phyloP scores from a whole-genome alignment of 1,140 invertebrate genomes.

The Philotrypesis tridentata region DNA sequence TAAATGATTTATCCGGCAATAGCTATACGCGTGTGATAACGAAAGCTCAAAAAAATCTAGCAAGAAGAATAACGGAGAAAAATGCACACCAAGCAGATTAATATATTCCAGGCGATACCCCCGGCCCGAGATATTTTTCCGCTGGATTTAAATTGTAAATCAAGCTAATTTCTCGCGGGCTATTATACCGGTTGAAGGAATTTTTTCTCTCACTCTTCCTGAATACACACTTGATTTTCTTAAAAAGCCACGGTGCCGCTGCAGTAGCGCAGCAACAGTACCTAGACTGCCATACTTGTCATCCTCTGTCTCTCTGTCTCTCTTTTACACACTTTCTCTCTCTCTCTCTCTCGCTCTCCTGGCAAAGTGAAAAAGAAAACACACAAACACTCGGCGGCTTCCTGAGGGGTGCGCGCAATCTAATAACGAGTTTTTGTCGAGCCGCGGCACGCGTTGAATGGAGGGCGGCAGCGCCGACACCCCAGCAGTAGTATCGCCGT shows the following conservation, averaged over 20 bases:
- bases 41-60: too few species aligned
- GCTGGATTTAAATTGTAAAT: constrained; percentile 8
- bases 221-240: not conserved
- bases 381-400: constrained; percentile 40
- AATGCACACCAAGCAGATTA: not conserved
- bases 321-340: too few species aligned
- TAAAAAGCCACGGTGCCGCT: not conserved
- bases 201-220: not conserved
- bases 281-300: not conserved
- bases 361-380: constrained; percentile 46
- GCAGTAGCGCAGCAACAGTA: not conserved
- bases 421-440: constrained; percentile 72
- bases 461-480: constrained; percentile 51
- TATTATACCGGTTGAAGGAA: not conserved
- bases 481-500: not conserved
- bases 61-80: not conserved
- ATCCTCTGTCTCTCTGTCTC: too few species aligned
- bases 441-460: constrained; percentile 46
- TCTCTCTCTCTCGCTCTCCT: too few species aligned
- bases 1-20: not conserved
- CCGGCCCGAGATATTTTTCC: not conserved
- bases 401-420: constrained; percentile 63
- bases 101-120: not conserved
- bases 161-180: not conserved
- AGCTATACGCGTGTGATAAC: not conserved